A percentile compares a stretch with the other conserved stretches of the same genome.
These are phyloP conservation scores for Syndactyla subalaris DNA, from an alignment of 2,797 vertebrate genomes.

Conservation along the genomic window DNA sequence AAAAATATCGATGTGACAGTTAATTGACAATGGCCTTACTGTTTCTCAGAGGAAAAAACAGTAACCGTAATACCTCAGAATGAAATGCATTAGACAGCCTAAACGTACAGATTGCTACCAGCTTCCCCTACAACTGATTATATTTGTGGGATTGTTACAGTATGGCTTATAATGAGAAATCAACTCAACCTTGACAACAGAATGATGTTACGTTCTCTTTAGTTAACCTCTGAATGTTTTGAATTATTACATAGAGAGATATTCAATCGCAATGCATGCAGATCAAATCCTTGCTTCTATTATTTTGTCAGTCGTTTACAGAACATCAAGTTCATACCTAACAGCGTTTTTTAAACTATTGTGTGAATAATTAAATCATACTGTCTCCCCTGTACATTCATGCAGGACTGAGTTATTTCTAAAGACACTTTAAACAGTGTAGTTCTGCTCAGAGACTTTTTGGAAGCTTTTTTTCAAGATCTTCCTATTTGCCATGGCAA, in stretches of 20 bases:
- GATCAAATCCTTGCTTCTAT: neutral
- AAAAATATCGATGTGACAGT: neutral
- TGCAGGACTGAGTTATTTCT: neutral
- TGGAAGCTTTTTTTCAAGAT: neutral
- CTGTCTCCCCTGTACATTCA: neutral
- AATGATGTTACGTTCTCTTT: conserved; percentile 18
- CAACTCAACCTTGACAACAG: conserved; percentile 14
- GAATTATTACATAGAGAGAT: neutral
- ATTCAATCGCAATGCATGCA: neutral
- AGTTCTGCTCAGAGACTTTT: neutral
- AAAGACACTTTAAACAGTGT: neutral
- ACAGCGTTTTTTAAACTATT: neutral
- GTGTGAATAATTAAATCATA: conserved; percentile 3
- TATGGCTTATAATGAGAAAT: conserved; percentile 35
- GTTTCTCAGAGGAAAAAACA: neutral
- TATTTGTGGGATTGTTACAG: neutral
- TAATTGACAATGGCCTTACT: neutral
- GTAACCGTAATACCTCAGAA: neutral
- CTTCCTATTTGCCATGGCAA: neutral
- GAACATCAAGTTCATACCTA: neutral
- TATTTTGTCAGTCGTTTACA: conserved; percentile 1
- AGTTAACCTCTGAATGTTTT: conserved; percentile 37
- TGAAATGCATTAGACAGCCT: neutral
- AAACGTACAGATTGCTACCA: neutral
- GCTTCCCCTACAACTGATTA: neutral